phyloP scores from a whole-genome alignment of 1,140 invertebrate species.

The Drosophila sp. region DNA sequence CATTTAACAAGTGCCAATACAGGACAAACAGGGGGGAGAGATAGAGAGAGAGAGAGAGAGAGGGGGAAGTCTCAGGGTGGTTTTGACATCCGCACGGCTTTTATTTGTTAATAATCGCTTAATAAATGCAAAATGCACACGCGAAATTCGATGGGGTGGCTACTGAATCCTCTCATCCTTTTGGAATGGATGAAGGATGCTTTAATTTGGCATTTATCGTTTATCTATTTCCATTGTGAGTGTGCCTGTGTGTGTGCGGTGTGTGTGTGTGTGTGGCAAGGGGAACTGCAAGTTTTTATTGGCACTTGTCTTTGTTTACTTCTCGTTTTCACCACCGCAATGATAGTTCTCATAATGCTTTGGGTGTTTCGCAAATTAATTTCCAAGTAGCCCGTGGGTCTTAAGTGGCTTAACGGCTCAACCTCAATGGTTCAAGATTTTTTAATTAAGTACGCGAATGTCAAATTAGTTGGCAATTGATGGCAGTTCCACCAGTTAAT shows the following conservation, averaged over 20 bases:
- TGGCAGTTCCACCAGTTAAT: constrained; percentile 20
- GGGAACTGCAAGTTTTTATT: constrained; percentile 9
- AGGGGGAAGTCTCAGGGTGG: constrained; percentile 30
- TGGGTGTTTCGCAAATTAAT: constrained; percentile 66
- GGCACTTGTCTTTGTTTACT: constrained; percentile 33
- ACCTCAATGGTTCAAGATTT: constrained; percentile 34
- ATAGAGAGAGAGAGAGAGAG: neutral
- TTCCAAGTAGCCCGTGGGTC: constrained; percentile 57
- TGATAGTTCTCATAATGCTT: constrained; percentile 23
- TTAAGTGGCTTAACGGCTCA: constrained; percentile 71
- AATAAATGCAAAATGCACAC: constrained; percentile 84
- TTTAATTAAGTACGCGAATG: constrained; percentile 74
- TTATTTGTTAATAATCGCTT: constrained; percentile 84
- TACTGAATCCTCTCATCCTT: neutral
- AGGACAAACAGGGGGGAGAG: too few relatives aligned
- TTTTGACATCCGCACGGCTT: constrained; percentile 41
- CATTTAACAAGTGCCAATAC: constrained; percentile 12
- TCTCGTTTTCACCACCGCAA: neutral
- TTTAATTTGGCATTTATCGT: constrained; percentile 76
- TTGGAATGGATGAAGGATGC: constrained; percentile 3
- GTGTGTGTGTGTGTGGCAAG: too few relatives aligned
- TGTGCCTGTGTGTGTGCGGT: too few relatives aligned
- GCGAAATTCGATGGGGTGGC: constrained; percentile 31
- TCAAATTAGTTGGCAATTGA: constrained; percentile 79
- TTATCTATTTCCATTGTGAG: constrained; percentile 73